A percentile compares a stretch with the other conserved stretches of the same genome.
phyloP scores from a whole-genome alignment of 2,113 vertebrate genomes.

The Mola mola region DNA sequence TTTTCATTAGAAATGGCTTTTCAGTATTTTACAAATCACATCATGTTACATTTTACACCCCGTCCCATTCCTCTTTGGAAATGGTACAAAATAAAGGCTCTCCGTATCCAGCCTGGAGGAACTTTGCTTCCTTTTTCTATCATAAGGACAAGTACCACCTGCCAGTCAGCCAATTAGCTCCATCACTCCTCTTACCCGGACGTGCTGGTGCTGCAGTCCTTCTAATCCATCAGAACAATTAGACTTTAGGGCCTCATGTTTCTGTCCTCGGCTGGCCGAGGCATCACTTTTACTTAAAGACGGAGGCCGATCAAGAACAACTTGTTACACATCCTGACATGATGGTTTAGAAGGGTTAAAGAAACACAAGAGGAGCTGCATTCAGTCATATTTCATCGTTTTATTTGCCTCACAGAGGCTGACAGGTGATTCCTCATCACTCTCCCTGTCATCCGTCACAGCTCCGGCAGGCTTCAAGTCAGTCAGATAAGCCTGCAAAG shows the following conservation, averaged over 20 bases:
- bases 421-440: too few species aligned
- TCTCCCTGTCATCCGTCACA: too few species aligned
- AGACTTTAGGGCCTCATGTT: slow-evolving; percentile 28
- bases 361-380: too few species aligned
- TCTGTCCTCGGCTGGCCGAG: slow-evolving; percentile 7
- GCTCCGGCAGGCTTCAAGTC: too few species aligned
- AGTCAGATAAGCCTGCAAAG: too few species aligned
- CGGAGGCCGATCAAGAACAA: slow-evolving; percentile 34
- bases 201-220: slow-evolving; percentile 51
- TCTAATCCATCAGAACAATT: slow-evolving; percentile 72
- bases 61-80: slow-evolving; percentile 19
- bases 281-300: slow-evolving; percentile 46
- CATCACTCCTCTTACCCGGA: slow-evolving; percentile 68
- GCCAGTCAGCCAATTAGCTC: slow-evolving; percentile 60
- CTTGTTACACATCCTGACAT: slow-evolving; percentile 27
- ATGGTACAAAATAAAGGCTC: slow-evolving; percentile 18
- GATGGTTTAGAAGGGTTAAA: too few species aligned
- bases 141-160: slow-evolving; percentile 49
- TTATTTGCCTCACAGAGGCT: too few species aligned
- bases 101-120: slow-evolving; percentile 11
- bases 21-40: too few species aligned
- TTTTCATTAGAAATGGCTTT: too few species aligned
- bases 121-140: slow-evolving; percentile 40
- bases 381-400: too few species aligned
- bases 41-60: too few species aligned